phyloP scores from a whole-genome alignment of 2,888 invertebrate species.

The Prostheceraeus crozeri region DNA sequence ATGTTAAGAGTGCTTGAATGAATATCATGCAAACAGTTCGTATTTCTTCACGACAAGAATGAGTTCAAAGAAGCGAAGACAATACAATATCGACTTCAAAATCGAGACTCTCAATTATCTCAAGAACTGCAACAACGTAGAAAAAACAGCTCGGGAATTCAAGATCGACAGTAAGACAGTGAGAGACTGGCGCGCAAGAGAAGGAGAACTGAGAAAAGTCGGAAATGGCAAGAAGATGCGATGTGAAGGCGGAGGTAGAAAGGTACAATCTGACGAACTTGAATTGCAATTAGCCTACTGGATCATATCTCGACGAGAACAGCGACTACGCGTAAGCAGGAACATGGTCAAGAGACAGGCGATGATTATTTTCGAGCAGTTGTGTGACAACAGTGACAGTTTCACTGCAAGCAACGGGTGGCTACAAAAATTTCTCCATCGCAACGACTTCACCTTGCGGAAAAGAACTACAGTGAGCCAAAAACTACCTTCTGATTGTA shows the following conservation, averaged over 20 bases:
- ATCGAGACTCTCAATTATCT: too few relatives aligned
- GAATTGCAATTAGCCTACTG: not conserved
- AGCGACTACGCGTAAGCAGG: not conserved
- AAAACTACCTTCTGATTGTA: constrained; percentile 1
- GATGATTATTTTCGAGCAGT: not conserved
- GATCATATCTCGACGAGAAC: not conserved
- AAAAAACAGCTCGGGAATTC: too few relatives aligned
- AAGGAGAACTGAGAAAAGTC: too few relatives aligned
- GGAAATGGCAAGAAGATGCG: too few relatives aligned
- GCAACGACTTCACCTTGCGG: constrained; percentile 27
- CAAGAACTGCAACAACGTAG: too few relatives aligned
- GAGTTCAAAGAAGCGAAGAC: too few relatives aligned
- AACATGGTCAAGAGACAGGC: constrained; percentile 9
- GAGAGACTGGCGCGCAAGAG: too few relatives aligned
- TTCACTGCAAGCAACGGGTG: constrained; percentile 33
- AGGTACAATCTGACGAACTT: constrained; percentile 1
- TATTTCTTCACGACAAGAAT: too few relatives aligned
- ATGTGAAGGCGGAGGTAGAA: not conserved
- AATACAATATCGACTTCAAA: too few relatives aligned
- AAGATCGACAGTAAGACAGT: too few relatives aligned
- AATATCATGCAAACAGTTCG: too few relatives aligned
- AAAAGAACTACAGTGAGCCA: constrained; percentile 28
- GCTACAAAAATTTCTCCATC: constrained; percentile 27
- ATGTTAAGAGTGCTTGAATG: too few relatives aligned
- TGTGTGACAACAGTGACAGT: not conserved